phyloP scores from a whole-genome alignment of 2,888 invertebrate species.

The Dryococelus australis region DNA sequence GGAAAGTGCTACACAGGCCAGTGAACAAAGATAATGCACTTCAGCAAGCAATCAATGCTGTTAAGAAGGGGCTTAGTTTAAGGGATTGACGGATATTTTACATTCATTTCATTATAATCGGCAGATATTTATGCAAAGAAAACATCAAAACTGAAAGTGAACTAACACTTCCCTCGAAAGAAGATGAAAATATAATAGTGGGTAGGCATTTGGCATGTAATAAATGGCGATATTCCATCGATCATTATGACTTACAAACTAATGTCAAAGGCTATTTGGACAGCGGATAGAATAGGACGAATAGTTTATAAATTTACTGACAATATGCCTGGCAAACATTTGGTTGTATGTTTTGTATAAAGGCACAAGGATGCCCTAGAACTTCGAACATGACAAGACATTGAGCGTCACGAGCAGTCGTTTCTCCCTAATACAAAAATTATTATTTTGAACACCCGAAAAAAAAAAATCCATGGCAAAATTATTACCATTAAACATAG shows the following conservation, averaged over 20 bases:
- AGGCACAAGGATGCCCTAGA: constrained; percentile 30
- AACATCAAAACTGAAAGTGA: constrained; percentile 31
- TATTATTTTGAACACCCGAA: neutral
- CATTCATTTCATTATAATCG: neutral
- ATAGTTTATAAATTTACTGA: constrained; percentile 28
- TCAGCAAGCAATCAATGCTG: neutral
- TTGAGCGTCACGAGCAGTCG: neutral
- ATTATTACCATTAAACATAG: constrained; percentile 23
- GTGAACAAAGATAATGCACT: neutral
- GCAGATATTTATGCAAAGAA: neutral
- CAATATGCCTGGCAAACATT: constrained; percentile 30
- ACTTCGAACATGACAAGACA: constrained; percentile 5
- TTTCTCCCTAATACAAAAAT: neutral
- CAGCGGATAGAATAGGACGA: constrained; percentile 13
- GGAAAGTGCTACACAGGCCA: neutral
- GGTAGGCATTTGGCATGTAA: constrained; percentile 26
- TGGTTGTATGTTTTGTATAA: constrained; percentile 12
- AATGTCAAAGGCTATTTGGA: constrained; percentile 29
- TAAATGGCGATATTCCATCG: constrained; percentile 35
- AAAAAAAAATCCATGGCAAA: neutral
- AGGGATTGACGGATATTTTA: neutral
- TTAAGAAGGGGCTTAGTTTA: constrained; percentile 10
- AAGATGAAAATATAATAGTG: constrained; percentile 32
- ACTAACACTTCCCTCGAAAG: constrained; percentile 26
- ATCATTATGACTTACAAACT: constrained; percentile 25